These are phyloP conservation scores for Spinibarbus caldwelli DNA, from an alignment of 2,797 vertebrate genomes.

Conservation along the genomic window DNA sequence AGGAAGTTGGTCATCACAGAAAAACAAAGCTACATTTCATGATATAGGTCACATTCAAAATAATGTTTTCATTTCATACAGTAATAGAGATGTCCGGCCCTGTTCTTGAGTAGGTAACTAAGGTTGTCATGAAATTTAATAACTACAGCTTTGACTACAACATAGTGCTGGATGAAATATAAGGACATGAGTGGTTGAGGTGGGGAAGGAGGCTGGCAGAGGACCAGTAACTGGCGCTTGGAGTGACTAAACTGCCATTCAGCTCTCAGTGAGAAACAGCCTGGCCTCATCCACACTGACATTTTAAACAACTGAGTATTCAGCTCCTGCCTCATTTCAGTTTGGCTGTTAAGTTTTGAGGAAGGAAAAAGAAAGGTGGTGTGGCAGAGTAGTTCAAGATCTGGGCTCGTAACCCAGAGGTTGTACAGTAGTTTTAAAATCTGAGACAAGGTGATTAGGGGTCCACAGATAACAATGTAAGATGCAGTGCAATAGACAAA, in stretches of 20 bases:
- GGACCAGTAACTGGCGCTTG: slow-evolving; percentile 33
- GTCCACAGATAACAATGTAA: not conserved
- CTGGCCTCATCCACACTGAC: slow-evolving; percentile 23
- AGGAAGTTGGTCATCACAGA: not conserved
- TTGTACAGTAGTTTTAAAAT: not conserved
- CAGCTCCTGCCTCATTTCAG: slow-evolving; percentile 19
- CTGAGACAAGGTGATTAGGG: not conserved
- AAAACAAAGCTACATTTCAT: not conserved
- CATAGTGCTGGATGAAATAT: slow-evolving; percentile 35
- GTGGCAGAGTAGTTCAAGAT: not conserved
- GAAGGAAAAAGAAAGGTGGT: not conserved
- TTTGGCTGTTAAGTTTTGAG: not conserved
- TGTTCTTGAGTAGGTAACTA: slow-evolving; percentile 33
- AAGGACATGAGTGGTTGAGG: not conserved
- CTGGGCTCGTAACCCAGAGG: not conserved
- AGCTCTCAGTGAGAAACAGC: slow-evolving; percentile 39
- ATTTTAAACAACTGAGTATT: slow-evolving; percentile 29
- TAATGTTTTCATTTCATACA: not conserved
- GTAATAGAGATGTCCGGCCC: not conserved
- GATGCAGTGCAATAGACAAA: not conserved
- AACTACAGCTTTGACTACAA: slow-evolving; percentile 33
- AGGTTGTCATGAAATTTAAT: slow-evolving; percentile 21
- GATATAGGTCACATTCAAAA: not conserved
- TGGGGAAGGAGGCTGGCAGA: slow-evolving; percentile 21
- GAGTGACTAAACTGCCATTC: slow-evolving; percentile 14